Evolutionary conservation across 2,797 vertebrate species (phyloP).

Genomic region (Sebastes variabilis): DNA sequence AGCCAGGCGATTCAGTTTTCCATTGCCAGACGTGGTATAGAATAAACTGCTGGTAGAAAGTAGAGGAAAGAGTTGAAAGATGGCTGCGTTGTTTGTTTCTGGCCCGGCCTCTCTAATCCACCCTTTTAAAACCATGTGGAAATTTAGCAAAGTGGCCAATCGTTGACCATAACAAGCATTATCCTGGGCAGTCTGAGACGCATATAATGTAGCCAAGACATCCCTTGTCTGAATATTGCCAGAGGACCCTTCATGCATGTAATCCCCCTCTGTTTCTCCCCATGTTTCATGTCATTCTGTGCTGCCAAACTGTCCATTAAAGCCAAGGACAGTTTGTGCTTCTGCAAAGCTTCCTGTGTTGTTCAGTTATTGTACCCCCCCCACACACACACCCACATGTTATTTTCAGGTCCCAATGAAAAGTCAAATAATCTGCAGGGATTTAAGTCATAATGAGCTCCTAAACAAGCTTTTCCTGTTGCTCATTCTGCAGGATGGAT

Average conservation of each 20-base stretch:
- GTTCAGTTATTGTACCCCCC: not conserved
- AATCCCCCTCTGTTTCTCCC: not conserved
- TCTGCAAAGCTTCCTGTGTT: not conserved
- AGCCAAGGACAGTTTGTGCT: not conserved
- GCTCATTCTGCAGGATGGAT: slow-evolving; percentile 46
- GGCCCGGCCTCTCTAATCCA: not conserved
- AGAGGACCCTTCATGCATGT: not conserved
- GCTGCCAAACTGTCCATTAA: not conserved
- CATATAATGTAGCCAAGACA: not conserved
- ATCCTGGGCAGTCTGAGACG: not conserved
- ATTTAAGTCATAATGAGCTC: slow-evolving; percentile 33
- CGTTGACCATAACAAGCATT: not conserved
- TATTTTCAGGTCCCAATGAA: slow-evolving; percentile 21
- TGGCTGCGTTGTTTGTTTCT: not conserved
- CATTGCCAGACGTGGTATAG: not conserved
- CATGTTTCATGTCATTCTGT: not conserved
- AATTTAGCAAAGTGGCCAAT: not conserved
- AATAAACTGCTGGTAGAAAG: not conserved
- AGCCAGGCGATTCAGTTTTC: not conserved
- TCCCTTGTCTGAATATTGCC: not conserved
- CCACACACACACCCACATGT: not conserved
- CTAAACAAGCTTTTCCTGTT: slow-evolving; percentile 52
- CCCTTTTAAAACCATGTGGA: not conserved
- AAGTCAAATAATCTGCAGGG: slow-evolving; percentile 55
- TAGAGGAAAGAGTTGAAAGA: not conserved